phyloP scores from a whole-genome alignment of 2,888 invertebrate species.

The Hypsopygia costalis region DNA sequence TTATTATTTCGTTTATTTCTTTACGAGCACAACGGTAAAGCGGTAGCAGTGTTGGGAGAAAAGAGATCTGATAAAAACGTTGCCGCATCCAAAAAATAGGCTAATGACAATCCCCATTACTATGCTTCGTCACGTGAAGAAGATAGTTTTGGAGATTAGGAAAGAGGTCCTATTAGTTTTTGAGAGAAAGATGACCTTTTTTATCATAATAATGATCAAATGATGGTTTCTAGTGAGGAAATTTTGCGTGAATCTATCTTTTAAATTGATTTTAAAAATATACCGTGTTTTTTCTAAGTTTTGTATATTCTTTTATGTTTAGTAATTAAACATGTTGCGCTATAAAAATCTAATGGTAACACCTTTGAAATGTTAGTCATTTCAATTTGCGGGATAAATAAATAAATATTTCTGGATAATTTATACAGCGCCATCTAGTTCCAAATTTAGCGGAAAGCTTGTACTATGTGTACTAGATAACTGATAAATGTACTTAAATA shows the following conservation, averaged over 20 bases:
- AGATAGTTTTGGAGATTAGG: slow-evolving; percentile 44
- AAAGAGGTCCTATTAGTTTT: slow-evolving; percentile 19
- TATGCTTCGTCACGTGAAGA: slow-evolving; percentile 65
- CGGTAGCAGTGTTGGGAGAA: slow-evolving; percentile 46
- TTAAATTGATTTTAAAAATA: background rate
- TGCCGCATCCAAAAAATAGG: slow-evolving; percentile 53
- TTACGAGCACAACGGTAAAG: slow-evolving; percentile 32
- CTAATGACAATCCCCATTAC: slow-evolving; percentile 68
- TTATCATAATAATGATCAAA: background rate
- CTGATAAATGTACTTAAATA: too few relatives aligned
- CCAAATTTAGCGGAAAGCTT: too few relatives aligned
- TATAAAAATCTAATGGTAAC: too few relatives aligned
- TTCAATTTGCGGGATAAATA: too few relatives aligned
- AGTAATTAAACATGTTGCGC: too few relatives aligned
- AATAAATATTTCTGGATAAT: too few relatives aligned
- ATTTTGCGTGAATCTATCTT: background rate
- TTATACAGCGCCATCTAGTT: too few relatives aligned
- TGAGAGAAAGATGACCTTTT: slow-evolving; percentile 8
- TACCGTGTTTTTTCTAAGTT: too few relatives aligned
- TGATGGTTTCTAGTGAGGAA: slow-evolving; percentile 6
- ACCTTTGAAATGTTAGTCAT: too few relatives aligned
- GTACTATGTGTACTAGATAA: too few relatives aligned
- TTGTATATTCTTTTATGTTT: too few relatives aligned
- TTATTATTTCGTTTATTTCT: slow-evolving; percentile 36
- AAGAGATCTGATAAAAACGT: slow-evolving; percentile 53